Conservation (phyloP, 2,888 invertebrate genomes). For the Aspidapion aeneum region DNA sequence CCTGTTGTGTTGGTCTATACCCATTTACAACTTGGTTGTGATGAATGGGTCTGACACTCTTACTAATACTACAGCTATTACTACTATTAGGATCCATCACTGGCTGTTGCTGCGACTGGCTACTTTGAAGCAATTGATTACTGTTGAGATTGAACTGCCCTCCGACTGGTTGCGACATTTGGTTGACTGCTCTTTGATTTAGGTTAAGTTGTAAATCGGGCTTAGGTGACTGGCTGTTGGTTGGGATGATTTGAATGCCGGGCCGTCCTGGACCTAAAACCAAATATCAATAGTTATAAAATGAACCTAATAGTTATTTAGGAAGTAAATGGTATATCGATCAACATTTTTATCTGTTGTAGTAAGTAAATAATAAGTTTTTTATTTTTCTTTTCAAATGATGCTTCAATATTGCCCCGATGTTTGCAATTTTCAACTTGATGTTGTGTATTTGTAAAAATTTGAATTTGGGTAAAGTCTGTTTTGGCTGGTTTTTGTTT, state of each 20-base stretch:
- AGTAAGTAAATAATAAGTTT: too few relatives aligned
- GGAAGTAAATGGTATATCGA: too few relatives aligned
- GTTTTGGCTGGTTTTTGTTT: too few relatives aligned
- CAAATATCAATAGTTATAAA: too few relatives aligned
- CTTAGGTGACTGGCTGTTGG: constrained; percentile 34
- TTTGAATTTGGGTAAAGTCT: too few relatives aligned
- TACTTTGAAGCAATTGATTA: constrained; percentile 25
- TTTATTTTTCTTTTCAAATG: too few relatives aligned
- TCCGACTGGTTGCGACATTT: constrained; percentile 33
- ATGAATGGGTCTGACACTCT: not conserved
- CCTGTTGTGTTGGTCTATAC: not conserved
- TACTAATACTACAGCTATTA: not conserved
- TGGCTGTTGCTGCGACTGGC: constrained; percentile 36
- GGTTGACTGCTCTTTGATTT: constrained; percentile 21
- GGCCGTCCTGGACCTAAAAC: constrained; percentile 45
- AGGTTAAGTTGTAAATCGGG: constrained; percentile 24
- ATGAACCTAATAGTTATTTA: too few relatives aligned
- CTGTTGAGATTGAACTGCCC: not conserved
- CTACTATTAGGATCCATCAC: not conserved
- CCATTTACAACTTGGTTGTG: not conserved
- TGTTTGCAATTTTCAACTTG: too few relatives aligned
- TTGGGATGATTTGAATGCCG: constrained; percentile 39
- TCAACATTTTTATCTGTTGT: too few relatives aligned
- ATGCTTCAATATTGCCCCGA: too few relatives aligned
- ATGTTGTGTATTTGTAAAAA: too few relatives aligned